phyloP scores from a whole-genome alignment of 2,888 invertebrate species.

The Erannis defoliaria region DNA sequence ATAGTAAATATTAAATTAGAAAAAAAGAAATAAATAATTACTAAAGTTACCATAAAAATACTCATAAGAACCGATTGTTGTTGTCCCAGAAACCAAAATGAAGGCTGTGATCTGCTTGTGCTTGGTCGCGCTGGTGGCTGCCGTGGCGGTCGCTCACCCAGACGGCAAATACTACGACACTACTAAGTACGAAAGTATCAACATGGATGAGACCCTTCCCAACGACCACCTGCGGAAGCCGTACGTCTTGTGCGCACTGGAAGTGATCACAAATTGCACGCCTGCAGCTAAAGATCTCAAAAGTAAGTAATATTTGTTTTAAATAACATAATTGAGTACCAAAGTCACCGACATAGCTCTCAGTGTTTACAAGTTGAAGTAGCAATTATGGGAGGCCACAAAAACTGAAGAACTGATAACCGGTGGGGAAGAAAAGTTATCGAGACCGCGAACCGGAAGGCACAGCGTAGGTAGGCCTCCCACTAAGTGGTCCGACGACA shows the following conservation, averaged over 20 bases:
- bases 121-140: conserved; percentile 52
- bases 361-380: background rate
- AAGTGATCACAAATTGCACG: conserved; percentile 86
- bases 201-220: conserved; percentile 88
- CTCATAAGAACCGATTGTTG: too few species aligned
- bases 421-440: too few species aligned
- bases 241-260: conserved; percentile 89
- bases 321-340: background rate
- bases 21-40: too few species aligned
- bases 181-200: conserved; percentile 89
- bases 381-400: too few species aligned
- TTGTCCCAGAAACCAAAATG: background rate
- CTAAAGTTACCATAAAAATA: too few species aligned
- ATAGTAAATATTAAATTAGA: too few species aligned
- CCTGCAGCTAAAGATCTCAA: conserved; percentile 2
- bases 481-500: too few species aligned
- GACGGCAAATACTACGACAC: conserved; percentile 81
- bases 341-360: background rate
- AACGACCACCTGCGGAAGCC: conserved; percentile 88
- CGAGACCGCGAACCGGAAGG: too few species aligned
- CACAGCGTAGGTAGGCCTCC: too few species aligned
- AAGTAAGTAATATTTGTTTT: background rate
- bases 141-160: conserved; percentile 58
- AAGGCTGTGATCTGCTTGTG: conserved; percentile 47
- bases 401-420: too few species aligned